Percentiles rank a stretch among this genome's conserved stretches.
Evolutionary conservation across 2,888 invertebrate species (phyloP).

Genomic region (Nomada ruficornis): DNA sequence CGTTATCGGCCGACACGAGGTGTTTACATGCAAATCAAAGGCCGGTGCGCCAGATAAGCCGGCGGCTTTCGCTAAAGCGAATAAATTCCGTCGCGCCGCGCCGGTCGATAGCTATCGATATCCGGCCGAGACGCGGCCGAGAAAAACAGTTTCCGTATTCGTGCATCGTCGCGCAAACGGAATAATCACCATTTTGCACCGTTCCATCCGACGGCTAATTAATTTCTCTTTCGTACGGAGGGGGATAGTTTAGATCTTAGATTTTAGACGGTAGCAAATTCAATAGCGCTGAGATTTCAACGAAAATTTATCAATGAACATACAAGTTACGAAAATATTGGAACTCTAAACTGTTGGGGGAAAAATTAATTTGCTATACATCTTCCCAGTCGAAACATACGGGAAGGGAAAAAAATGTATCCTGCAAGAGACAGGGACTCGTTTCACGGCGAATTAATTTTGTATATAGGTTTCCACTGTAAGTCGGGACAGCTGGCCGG

Average conservation of each 20-base stretch:
- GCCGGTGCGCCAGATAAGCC: constrained; percentile 54
- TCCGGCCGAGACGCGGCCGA: constrained; percentile 34
- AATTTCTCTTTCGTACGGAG: neutral
- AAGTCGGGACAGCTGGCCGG: constrained; percentile 70
- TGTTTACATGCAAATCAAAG: constrained; percentile 80
- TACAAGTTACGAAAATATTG: no score
- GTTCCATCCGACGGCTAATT: neutral
- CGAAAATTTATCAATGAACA: no score
- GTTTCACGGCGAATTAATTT: constrained; percentile 84
- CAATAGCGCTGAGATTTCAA: no score
- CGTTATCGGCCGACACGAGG: constrained; percentile 73
- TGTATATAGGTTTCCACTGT: constrained; percentile 72
- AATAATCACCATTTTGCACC: no score
- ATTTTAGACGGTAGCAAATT: no score
- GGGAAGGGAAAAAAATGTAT: neutral
- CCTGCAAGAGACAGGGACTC: constrained; percentile 62
- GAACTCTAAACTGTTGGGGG: no score
- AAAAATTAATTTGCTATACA: no score
- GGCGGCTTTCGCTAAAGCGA: constrained; percentile 48
- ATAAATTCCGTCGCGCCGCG: constrained; percentile 48
- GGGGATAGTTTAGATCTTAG: no score
- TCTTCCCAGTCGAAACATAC: no score
- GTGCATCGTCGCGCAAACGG: neutral
- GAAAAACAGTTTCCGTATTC: neutral
- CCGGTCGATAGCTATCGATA: constrained; percentile 59